Conservation (phyloP, 2,113 vertebrate genomes). For the Regulus satrapa region DNA sequence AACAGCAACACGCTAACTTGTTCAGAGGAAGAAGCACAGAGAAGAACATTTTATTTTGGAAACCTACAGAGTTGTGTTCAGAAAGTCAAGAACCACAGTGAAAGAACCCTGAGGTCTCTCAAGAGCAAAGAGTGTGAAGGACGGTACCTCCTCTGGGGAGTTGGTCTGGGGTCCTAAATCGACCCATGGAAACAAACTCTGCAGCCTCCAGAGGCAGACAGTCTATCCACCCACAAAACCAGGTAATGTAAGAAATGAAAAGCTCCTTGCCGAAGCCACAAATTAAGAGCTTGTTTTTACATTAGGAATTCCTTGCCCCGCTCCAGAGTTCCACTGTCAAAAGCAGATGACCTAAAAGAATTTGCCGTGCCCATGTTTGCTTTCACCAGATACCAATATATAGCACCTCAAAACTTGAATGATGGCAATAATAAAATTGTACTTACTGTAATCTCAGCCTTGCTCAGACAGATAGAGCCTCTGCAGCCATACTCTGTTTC, state of each 20-base stretch:
- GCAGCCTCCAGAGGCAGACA: neutral
- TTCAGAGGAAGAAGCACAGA: neutral
- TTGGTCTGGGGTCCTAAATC: rapidly evolving
- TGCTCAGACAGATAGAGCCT: conserved; percentile 95
- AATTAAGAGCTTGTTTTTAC: neutral
- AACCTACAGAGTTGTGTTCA: neutral
- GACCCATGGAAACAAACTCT: neutral
- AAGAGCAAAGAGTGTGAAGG: neutral
- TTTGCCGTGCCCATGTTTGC: neutral
- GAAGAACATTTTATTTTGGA: neutral
- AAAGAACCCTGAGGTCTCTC: neutral
- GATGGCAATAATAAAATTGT: neutral
- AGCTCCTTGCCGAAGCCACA: neutral
- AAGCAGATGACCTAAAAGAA: neutral
- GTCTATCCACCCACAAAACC: neutral
- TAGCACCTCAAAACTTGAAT: neutral
- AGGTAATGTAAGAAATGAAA: neutral
- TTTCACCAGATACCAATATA: neutral
- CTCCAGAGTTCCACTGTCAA: neutral
- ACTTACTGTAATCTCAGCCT: conserved; percentile 95
- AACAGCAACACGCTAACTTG: neutral
- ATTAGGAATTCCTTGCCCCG: neutral
- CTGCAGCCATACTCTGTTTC: conserved; percentile 95
- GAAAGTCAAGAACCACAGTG: neutral
- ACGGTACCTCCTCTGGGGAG: neutral